phyloP scores from a whole-genome alignment of 2,113 vertebrate species.

The Bos javanicus region DNA sequence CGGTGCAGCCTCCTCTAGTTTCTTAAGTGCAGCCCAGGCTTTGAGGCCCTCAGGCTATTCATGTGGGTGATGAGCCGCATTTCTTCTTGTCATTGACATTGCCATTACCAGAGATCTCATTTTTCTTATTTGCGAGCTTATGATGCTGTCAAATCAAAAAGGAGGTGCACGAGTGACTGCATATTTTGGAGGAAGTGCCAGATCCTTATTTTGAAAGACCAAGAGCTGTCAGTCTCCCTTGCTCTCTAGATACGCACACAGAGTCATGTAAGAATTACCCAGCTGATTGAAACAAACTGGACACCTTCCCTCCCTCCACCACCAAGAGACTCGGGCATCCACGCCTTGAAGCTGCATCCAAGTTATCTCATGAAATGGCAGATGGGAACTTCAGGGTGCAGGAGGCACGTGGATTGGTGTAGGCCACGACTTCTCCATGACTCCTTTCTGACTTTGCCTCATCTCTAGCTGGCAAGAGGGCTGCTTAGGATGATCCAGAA shows the following conservation, averaged over 20 bases:
- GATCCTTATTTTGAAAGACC: background rate
- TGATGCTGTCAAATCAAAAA: background rate
- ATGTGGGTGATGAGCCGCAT: background rate
- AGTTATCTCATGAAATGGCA: background rate
- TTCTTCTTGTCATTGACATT: background rate
- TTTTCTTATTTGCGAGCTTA: background rate
- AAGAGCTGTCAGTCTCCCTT: background rate
- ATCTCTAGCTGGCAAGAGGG: fast-evolving
- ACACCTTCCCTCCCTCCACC: background rate
- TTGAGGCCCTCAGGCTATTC: background rate
- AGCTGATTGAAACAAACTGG: background rate
- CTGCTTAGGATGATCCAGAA: background rate
- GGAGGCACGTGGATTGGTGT: background rate
- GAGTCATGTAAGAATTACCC: background rate
- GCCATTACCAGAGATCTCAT: background rate
- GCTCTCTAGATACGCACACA: background rate
- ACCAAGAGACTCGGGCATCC: background rate
- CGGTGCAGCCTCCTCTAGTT: background rate
- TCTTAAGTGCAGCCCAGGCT: background rate
- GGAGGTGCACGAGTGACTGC: background rate
- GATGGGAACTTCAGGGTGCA: background rate
- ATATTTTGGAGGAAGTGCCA: background rate
- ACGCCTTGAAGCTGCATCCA: background rate
- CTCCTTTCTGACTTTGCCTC: background rate
- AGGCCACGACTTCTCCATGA: background rate